Evolutionary conservation across 1,140 invertebrate species (phyloP).

Genomic region (Liolophura sinensis): DNA sequence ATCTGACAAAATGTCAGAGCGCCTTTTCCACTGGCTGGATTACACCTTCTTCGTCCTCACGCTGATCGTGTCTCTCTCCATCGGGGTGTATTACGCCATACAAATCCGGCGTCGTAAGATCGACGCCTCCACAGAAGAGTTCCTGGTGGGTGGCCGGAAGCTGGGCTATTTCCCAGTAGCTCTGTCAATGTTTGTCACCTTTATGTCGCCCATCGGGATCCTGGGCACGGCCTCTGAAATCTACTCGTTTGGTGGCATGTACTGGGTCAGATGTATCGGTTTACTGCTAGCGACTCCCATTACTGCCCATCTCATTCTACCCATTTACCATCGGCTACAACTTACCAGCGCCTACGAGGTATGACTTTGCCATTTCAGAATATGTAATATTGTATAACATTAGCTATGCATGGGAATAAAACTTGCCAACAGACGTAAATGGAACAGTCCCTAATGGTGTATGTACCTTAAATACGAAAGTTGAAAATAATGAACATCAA

Average conservation of each 20-base stretch:
- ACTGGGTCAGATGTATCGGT: conserved; percentile 23
- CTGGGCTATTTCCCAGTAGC: conserved; percentile 68
- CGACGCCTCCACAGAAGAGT: conserved; percentile 70
- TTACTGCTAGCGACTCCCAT: conserved; percentile 75
- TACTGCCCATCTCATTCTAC: conserved; percentile 78
- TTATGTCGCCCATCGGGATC: conserved; percentile 90
- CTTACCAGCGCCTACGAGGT: conserved; percentile 87
- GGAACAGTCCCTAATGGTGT: too few species aligned
- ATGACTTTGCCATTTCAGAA: conserved; percentile 42
- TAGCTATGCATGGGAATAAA: too few species aligned
- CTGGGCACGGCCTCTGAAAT: conserved; percentile 65
- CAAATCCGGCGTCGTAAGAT: conserved; percentile 78
- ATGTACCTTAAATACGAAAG: too few species aligned
- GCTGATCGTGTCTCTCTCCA: conserved; percentile 61
- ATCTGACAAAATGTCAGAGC: conserved; percentile 18
- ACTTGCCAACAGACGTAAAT: too few species aligned
- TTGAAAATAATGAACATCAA: too few species aligned
- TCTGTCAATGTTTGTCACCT: conserved; percentile 64
- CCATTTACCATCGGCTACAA: conserved; percentile 84
- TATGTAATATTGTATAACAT: too few species aligned
- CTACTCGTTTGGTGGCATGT: conserved; percentile 34
- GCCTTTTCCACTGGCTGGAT: conserved; percentile 24
- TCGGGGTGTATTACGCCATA: conserved; percentile 79
- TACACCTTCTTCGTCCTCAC: conserved; percentile 24
- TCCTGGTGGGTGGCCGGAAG: conserved; percentile 74